phyloP scores from a whole-genome alignment of 2,888 invertebrate genomes.

The Geotrupes spiniger region DNA sequence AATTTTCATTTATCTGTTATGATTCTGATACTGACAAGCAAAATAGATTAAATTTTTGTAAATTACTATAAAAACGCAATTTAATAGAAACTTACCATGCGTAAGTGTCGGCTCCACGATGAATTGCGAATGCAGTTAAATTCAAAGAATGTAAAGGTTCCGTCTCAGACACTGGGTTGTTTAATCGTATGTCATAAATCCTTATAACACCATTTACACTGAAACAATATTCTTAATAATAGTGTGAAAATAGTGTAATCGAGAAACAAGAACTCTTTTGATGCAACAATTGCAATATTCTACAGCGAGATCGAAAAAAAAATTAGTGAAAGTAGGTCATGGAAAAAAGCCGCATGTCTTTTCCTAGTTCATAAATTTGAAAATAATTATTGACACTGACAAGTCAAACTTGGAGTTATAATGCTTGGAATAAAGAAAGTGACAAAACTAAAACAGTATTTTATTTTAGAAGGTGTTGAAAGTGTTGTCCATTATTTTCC shows the following conservation, averaged over 20 bases:
- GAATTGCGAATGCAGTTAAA: constrained; percentile 80
- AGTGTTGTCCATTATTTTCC: too few species aligned
- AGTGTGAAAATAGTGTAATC: too few species aligned
- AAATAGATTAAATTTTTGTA: too few species aligned
- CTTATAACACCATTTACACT: constrained; percentile 75
- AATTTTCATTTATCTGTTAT: too few species aligned
- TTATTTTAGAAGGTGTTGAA: too few species aligned
- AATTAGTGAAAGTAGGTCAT: too few species aligned
- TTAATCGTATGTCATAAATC: constrained; percentile 68
- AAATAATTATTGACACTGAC: too few species aligned
- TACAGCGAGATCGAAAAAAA: background rate
- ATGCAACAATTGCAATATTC: background rate
- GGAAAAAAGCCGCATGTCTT: too few species aligned
- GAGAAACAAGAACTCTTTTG: background rate
- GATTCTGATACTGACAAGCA: too few species aligned
- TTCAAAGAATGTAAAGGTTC: constrained; percentile 70
- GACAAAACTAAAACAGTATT: background rate
- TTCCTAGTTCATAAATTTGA: too few species aligned
- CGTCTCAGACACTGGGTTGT: constrained; percentile 58
- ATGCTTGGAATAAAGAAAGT: too few species aligned
- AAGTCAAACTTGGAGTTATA: too few species aligned
- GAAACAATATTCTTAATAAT: constrained; percentile 31
- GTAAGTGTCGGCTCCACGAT: constrained; percentile 74
- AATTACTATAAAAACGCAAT: constrained; percentile 4
- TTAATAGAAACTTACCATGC: constrained; percentile 66